These are phyloP conservation scores for Erynnis tages DNA, from an alignment of 2,888 invertebrate genomes.

Conservation along the genomic window DNA sequence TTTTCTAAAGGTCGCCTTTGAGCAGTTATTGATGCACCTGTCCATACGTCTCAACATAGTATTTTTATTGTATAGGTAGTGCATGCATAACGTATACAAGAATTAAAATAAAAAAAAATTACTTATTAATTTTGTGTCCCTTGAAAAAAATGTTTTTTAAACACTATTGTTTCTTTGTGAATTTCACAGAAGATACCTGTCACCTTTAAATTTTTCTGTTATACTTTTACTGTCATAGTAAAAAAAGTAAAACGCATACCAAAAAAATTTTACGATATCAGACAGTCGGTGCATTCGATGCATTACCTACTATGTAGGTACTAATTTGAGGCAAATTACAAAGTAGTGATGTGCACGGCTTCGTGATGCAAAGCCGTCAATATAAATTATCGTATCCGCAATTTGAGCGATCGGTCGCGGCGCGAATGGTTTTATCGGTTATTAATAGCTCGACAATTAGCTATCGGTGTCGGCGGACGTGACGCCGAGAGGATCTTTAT, in stretches of 20 bases:
- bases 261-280: no score
- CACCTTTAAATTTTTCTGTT: no score
- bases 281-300: no score
- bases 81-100: no score
- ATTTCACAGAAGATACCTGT: no score
- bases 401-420: slow-evolving; percentile 50
- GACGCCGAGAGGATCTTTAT: not conserved
- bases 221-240: no score
- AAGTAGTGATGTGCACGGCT: slow-evolving; percentile 2
- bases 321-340: not conserved
- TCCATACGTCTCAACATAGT: not conserved
- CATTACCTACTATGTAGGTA: not conserved
- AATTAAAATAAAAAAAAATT: no score
- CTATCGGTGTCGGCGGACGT: slow-evolving; percentile 39
- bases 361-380: slow-evolving; percentile 35
- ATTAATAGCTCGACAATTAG: slow-evolving; percentile 59
- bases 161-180: no score
- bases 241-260: no score
- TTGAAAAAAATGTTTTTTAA: no score
- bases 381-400: slow-evolving; percentile 56
- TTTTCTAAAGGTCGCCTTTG: slow-evolving; percentile 16
- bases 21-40: slow-evolving; percentile 18
- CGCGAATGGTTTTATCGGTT: slow-evolving; percentile 59
- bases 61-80: no score
- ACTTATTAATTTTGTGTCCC: no score